Base-by-base conservation (phyloP, 2,888 invertebrate genomes). In the Tipula lateralis region DNA sequence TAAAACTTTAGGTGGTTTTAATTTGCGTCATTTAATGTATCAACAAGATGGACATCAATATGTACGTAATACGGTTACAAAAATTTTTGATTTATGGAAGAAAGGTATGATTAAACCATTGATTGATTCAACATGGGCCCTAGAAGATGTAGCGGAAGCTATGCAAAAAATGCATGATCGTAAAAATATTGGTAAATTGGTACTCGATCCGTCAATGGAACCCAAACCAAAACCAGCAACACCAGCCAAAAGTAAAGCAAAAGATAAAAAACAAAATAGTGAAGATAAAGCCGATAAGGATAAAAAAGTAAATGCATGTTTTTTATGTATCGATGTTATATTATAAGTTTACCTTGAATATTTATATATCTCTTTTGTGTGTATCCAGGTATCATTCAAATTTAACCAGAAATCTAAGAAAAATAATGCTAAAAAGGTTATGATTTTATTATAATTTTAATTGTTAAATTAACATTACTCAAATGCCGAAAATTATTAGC, bases 111-210 rank as follows among this genome's bases (percentile, higher is more conserved):
- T 97, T 88, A 94, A 94, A 89, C 96, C 96, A 0, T 91, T 94
- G 29, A 92, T 96, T 0, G 97, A 97, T 91, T 96, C 96, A 85
- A 94, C 94, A 86, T 96, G 95, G 95, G 96, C 96, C 29, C 92
- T 96, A 29, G 96, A 97, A 90, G 96, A 97, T 89, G 95, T 96
- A 16, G 93, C 94, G 30, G 96, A 97, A 88, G 97, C 96, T 5
- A 96, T 97, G 96, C 96, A 96, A 90, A 96, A 96, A 90, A 95
- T 97, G 94, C 96, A 96, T 90, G 96, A 96, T 88, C 94, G 96
- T 88, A 96, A 96, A 91, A 97, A 97, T 91, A 93, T 97, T 87
- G 97, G 97, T 85, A 97, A 97, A 90, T 93, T 97, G 83, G 93
- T 97, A 82, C 91, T 97, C 86, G 96, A 96, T 89, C 96, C 96